These are phyloP conservation scores for Gambusia holbrooki DNA, from an alignment of 2,113 vertebrate genomes.

Conservation along the genomic window DNA sequence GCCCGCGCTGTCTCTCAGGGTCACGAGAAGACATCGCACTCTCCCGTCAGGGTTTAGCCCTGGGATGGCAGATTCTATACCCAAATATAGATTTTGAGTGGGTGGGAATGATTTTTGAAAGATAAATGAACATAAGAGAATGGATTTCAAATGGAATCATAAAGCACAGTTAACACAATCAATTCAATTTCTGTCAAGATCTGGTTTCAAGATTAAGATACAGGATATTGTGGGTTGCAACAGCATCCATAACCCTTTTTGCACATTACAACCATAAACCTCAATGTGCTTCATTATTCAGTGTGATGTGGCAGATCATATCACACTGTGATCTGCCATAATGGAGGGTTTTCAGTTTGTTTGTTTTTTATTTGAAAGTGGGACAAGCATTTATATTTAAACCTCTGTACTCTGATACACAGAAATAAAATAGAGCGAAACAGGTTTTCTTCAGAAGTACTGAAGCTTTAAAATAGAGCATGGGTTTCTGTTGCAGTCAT, in stretches of 20 bases:
- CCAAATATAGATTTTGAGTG: slow-evolving; percentile 47
- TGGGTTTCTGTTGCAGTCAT: no score
- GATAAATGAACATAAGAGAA: slow-evolving; percentile 7
- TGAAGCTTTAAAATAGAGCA: no score
- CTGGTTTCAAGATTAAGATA: neutral
- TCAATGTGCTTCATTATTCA: neutral
- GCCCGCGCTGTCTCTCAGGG: slow-evolving; percentile 22
- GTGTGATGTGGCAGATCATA: neutral
- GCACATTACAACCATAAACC: neutral
- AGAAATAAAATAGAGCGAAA: neutral
- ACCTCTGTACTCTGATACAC: neutral
- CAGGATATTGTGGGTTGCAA: neutral
- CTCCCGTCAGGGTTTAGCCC: slow-evolving; percentile 42
- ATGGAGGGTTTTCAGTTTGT: neutral
- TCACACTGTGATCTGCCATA: neutral
- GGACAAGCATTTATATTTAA: neutral
- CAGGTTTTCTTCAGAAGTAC: no score
- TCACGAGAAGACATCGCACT: slow-evolving; percentile 72
- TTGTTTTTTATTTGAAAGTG: neutral
- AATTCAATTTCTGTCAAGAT: neutral
- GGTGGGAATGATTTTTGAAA: neutral
- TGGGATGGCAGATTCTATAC: slow-evolving; percentile 49
- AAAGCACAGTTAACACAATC: neutral
- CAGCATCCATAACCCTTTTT: neutral
- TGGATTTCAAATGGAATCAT: neutral